Percentiles rank a stretch among this genome's conserved stretches.
phyloP scores from a whole-genome alignment of 2,888 invertebrate genomes.

The Nephrotoma guestfalica region DNA sequence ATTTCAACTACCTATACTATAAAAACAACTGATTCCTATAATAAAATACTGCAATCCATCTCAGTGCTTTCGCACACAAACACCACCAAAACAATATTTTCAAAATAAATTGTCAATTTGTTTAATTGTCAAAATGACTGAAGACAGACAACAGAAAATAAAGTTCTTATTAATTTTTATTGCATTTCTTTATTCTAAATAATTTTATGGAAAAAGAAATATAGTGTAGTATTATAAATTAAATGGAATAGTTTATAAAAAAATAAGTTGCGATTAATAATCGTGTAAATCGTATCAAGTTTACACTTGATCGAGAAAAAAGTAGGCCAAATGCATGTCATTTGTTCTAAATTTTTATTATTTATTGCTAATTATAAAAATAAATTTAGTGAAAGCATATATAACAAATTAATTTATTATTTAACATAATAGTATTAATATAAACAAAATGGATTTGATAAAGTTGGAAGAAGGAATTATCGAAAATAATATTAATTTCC shows the following conservation, averaged over 20 bases:
- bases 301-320: background rate
- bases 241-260: background rate
- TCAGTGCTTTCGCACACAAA: background rate
- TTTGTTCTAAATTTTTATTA: background rate
- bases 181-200: background rate
- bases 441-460: background rate
- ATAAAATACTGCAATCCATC: background rate
- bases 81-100: background rate
- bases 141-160: background rate
- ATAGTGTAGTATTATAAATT: background rate
- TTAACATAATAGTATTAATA: background rate
- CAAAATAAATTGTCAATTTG: background rate
- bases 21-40: background rate
- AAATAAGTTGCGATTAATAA: background rate
- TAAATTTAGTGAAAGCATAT: background rate
- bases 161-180: background rate
- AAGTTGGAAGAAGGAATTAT: conserved; percentile 1
- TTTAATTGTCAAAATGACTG: background rate
- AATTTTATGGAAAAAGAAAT: background rate
- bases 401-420: background rate
- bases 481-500: background rate
- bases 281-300: background rate
- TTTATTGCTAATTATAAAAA: background rate
- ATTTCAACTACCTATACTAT: too few relatives aligned
- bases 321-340: background rate